Base-by-base conservation (phyloP, 2,113 vertebrate genomes). In the Pachypanchax playfairii region DNA sequence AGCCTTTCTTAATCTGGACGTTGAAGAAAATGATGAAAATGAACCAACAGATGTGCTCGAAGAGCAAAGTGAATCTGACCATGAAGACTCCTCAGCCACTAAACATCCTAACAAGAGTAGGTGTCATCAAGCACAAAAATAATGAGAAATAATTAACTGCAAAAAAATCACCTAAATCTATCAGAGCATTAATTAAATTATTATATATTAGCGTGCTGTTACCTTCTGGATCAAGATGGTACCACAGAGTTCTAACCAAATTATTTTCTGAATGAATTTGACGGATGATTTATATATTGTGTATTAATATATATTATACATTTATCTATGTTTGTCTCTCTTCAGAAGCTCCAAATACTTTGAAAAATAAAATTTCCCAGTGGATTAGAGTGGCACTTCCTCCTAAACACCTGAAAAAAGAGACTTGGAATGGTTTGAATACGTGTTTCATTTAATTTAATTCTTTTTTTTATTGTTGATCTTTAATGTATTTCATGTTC, bases 1-100 rank as follows among this genome's bases (percentile, higher is more conserved):
- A 24, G 11, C 70, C 13, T 11, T 75, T 26, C 33, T 75, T 15
- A 51, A 42, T 14, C 18, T 1, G n/a, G 38, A 77, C 12, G 3
- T 5, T 0, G 15, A 0, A 22, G 2, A 17, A 5, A 31, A n/a
- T 31, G 1, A 46, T n/a, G 59, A 2, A 21, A 46, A 5, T 28
- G 22, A 28, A 53, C 24, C 18, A 0, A 0, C 13, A 10, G 25
- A 14, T 6, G 43, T 56, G 0, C 0, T 1, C 10, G 25, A 0
- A 39, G 22, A 22, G 4, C 18, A 59, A 36, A 10, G 1, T 25
- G 43, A 0, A 47, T 6, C 46, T 50, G 0, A 25, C 2, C 26
- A 36, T 9, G 25, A 14, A 7, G 1, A 1, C 29, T 44, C 58
- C 22, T 1, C 36, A 54, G 24, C 28, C 2, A 35, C 49, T 25